A percentile compares a stretch with the other conserved stretches of the same genome.
Evolutionary conservation across 1,140 invertebrate genomes (phyloP).

Genomic region (Drosophila seguyi): DNA sequence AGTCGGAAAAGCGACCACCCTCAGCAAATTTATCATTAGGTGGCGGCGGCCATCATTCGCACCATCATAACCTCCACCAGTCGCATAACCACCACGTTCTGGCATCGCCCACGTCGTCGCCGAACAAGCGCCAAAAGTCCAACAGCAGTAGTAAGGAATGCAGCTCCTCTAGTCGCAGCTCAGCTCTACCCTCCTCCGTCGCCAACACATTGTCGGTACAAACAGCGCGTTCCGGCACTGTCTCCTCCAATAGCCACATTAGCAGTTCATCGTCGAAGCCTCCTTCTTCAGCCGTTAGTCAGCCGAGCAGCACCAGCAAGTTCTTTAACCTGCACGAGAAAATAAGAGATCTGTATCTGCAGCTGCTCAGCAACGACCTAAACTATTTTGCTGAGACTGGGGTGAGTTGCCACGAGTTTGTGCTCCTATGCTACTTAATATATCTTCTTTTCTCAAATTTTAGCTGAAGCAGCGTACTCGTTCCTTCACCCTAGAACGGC

Average conservation of each 20-base stretch:
- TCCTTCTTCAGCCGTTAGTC: constrained; percentile 14
- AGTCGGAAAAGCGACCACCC: constrained; percentile 72
- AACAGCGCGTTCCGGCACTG: constrained; percentile 45
- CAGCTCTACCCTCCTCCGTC: constrained; percentile 59
- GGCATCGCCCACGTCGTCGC: constrained; percentile 76
- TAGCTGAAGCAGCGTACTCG: constrained; percentile 81
- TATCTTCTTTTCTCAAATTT: constrained; percentile 10
- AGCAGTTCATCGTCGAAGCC: constrained; percentile 21
- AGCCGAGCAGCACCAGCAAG: constrained; percentile 54
- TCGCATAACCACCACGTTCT: constrained; percentile 69
- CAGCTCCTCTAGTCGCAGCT: constrained; percentile 73
- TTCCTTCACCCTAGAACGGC: constrained; percentile 93
- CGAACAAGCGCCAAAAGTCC: constrained; percentile 78
- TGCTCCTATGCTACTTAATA: not conserved
- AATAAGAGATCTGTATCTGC: constrained; percentile 86
- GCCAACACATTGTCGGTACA: constrained; percentile 48
- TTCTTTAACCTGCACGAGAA: constrained; percentile 88
- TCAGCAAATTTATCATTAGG: constrained; percentile 52
- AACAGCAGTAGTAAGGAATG: constrained; percentile 68
- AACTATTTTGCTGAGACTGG: constrained; percentile 78
- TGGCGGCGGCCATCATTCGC: constrained; percentile 48
- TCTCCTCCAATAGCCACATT: constrained; percentile 22
- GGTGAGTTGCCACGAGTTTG: constrained; percentile 56
- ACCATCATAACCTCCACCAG: constrained; percentile 64
- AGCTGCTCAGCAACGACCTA: constrained; percentile 76